Percentiles rank a stretch among this genome's conserved stretches.
Conservation (phyloP, 2,113 vertebrate species). For the Festucalex cinctus region DNA sequence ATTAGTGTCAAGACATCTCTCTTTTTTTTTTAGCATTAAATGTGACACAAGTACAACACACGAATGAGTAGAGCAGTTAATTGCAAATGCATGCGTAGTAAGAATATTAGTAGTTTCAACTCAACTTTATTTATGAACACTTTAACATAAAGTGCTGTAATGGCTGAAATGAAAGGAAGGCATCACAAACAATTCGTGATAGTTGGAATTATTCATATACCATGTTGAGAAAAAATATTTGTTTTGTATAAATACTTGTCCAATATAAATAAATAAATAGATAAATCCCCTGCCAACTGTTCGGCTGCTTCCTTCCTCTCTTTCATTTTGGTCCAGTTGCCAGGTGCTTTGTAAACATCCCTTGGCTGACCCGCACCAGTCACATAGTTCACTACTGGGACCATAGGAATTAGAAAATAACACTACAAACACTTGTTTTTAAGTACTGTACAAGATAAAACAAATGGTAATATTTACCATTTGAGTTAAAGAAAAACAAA, state of each 20-base stretch:
- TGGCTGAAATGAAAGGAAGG: background rate
- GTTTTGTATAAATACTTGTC: background rate
- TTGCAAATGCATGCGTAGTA: too few species aligned
- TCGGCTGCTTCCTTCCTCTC: background rate
- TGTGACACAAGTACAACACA: too few species aligned
- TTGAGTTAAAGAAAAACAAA: too few species aligned
- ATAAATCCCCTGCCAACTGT: background rate
- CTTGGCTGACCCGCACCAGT: background rate
- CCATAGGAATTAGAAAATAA: background rate
- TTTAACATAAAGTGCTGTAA: too few species aligned
- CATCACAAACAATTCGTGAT: background rate
- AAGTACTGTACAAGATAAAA: background rate
- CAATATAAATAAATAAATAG: background rate
- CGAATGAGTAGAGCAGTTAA: too few species aligned
- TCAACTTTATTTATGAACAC: too few species aligned
- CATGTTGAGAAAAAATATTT: background rate
- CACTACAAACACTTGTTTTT: background rate
- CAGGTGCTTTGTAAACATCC: constrained; percentile 17
- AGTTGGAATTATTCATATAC: background rate
- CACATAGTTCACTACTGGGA: background rate
- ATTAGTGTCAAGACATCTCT: too few species aligned
- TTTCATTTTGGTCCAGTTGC: background rate
- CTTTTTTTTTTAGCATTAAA: too few species aligned
- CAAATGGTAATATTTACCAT: background rate
- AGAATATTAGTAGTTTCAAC: too few species aligned